Conservation (phyloP, 2,113 vertebrate species). For the Camarhynchus parvulus region DNA sequence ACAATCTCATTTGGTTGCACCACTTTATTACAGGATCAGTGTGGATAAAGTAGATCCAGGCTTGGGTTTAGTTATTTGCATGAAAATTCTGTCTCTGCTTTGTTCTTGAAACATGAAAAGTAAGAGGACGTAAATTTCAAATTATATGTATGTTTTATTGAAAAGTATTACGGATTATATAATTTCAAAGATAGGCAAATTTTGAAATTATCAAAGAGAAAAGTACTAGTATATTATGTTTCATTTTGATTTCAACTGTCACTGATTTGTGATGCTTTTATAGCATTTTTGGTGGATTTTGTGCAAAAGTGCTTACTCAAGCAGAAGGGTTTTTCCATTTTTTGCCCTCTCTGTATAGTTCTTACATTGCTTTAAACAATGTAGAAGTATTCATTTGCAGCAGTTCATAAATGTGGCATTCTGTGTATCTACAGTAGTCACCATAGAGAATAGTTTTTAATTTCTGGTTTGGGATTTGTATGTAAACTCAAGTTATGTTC, state of each 20-base stretch:
- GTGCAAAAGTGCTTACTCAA: background rate
- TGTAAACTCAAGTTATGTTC: background rate
- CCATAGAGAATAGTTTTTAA: background rate
- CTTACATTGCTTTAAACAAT: background rate
- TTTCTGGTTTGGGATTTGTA: background rate
- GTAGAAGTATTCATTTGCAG: background rate
- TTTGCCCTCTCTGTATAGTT: background rate
- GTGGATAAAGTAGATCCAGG: background rate
- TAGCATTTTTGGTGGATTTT: background rate
- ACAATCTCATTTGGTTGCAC: background rate
- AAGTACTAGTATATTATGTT: background rate
- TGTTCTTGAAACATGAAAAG: background rate
- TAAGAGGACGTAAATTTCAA: background rate
- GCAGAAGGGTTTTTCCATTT: background rate
- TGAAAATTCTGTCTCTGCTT: background rate
- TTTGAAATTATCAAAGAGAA: background rate
- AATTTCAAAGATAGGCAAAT: background rate
- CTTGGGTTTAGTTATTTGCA: background rate
- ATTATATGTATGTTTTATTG: background rate
- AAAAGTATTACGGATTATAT: background rate
- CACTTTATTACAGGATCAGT: background rate
- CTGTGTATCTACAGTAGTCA: background rate
- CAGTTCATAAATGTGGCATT: background rate
- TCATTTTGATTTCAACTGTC: background rate
- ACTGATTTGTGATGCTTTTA: background rate